Evolutionary conservation across 2,113 vertebrate genomes (phyloP).

Genomic region (Caranx ignobilis): DNA sequence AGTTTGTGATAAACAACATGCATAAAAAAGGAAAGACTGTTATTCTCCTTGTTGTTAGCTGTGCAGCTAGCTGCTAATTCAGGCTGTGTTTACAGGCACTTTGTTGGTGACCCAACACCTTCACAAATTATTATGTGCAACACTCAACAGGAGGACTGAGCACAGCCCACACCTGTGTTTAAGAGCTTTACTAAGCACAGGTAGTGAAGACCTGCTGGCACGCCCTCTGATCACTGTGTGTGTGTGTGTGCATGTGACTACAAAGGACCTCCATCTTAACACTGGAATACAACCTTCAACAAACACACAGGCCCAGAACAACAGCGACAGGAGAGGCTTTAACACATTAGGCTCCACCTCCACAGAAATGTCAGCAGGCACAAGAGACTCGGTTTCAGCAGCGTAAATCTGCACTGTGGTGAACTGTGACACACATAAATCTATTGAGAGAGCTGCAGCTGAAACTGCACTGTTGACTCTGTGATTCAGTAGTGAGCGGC

Average conservation of each 20-base stretch:
- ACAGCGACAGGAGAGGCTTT: neutral
- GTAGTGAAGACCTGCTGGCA: constrained; percentile 4
- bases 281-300: neutral
- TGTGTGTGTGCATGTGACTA: neutral
- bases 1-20: no score
- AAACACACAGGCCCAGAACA: neutral
- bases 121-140: constrained; percentile 15
- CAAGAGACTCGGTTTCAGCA: constrained; percentile 2
- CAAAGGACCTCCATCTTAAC: neutral
- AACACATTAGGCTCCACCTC: neutral
- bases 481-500: constrained; percentile 42
- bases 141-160: neutral
- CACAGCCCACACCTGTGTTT: constrained; percentile 37
- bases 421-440: constrained; percentile 41
- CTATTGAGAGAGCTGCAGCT: constrained; percentile 48
- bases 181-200: constrained; percentile 46
- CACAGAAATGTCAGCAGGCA: neutral
- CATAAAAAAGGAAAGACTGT: no score
- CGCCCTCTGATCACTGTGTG: constrained; percentile 9
- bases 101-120: neutral
- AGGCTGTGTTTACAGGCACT: neutral
- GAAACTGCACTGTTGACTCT: constrained; percentile 41
- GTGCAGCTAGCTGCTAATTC: neutral
- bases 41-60: neutral
- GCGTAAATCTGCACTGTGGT: constrained; percentile 29